Conservation (phyloP, 2,113 vertebrate genomes). For the Calyptomena viridis region DNA sequence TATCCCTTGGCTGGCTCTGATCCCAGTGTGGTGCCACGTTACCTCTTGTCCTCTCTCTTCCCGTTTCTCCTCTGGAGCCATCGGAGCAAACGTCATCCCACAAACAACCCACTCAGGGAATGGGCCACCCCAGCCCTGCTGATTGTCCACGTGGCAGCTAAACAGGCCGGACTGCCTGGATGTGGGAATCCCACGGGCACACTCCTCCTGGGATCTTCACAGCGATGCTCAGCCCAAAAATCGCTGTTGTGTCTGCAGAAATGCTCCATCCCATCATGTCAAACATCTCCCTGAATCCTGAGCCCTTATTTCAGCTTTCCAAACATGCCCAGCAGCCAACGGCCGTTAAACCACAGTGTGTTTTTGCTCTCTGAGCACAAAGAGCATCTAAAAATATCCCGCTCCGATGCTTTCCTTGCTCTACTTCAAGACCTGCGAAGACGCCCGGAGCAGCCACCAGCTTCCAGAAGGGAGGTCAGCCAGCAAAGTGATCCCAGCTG, state of each 20-base stretch:
- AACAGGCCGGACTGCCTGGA: rapidly evolving
- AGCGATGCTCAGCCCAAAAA: rapidly evolving
- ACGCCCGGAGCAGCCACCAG: rapidly evolving
- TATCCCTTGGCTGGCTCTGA: rapidly evolving
- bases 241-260: rapidly evolving
- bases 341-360: neutral
- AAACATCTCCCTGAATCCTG: neutral
- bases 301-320: neutral
- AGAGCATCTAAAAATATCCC: neutral
- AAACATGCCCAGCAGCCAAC: neutral
- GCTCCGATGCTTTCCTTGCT: rapidly evolving
- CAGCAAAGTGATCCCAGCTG: rapidly evolving
- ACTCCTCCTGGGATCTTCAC: neutral
- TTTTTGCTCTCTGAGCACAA: neutral
- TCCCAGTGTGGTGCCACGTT: rapidly evolving
- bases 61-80: rapidly evolving
- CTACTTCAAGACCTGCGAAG: neutral
- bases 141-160: neutral
- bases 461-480: neutral
- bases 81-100: rapidly evolving
- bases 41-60: neutral
- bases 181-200: rapidly evolving
- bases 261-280: neutral
- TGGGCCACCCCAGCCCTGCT: rapidly evolving
- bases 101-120: neutral